phyloP scores from a whole-genome alignment of 1,140 invertebrate species.

The Cecropterus lyciades region DNA sequence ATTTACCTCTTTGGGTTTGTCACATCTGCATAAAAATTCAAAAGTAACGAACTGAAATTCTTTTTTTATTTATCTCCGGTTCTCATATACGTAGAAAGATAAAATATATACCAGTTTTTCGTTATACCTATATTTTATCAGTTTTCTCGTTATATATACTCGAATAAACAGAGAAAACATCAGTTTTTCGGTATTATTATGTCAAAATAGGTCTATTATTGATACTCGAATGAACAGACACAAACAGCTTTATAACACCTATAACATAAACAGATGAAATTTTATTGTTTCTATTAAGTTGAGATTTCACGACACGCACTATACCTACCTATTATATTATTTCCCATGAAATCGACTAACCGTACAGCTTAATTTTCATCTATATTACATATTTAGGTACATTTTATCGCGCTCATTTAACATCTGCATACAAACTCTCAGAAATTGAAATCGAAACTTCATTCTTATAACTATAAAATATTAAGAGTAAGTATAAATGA shows the following conservation, averaged over 20 bases:
- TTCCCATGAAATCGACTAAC: conserved; percentile 16
- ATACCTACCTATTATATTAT: background rate
- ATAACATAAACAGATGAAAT: background rate
- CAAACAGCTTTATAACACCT: background rate
- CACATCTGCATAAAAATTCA: too few species aligned
- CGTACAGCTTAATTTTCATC: conserved; percentile 16
- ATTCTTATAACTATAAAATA: conserved; percentile 44
- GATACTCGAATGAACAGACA: too few species aligned
- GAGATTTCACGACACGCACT: conserved; percentile 3
- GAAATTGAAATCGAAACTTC: conserved; percentile 22
- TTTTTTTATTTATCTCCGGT: too few species aligned
- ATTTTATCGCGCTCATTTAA: conserved; percentile 56
- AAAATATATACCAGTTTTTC: too few species aligned
- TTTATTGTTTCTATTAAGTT: background rate
- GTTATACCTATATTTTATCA: too few species aligned
- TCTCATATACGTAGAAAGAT: too few species aligned
- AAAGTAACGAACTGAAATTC: too few species aligned
- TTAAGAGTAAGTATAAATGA: conserved; percentile 34
- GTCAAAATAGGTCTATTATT: too few species aligned
- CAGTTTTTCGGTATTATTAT: too few species aligned
- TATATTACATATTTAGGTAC: conserved; percentile 55
- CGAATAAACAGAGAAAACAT: too few species aligned
- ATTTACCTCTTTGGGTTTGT: too few species aligned
- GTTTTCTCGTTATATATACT: too few species aligned
- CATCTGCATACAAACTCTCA: conserved; percentile 36